Evolutionary conservation across 2,797 vertebrate genomes (phyloP).

Genomic region (Coracias cyanogaster): DNA sequence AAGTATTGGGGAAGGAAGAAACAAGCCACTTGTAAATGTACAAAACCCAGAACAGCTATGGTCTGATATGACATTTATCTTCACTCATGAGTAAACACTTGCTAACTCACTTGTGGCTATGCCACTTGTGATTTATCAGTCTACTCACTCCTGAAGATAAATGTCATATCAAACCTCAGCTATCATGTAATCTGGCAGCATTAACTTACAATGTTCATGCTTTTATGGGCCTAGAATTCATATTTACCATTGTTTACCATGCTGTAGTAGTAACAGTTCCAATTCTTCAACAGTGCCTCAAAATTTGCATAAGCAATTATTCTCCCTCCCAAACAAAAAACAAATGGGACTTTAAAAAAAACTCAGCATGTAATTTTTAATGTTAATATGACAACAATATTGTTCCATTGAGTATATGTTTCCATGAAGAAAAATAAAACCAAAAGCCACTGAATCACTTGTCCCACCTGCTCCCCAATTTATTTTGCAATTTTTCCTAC

Average conservation of each 20-base stretch:
- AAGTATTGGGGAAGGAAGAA: not conserved
- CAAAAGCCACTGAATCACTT: not conserved
- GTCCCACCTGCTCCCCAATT: not conserved
- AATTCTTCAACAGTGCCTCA: not conserved
- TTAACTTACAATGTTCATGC: constrained; percentile 60
- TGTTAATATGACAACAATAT: not conserved
- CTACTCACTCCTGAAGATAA: constrained; percentile 75
- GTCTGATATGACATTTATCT: constrained; percentile 73
- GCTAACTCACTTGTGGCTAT: constrained; percentile 76
- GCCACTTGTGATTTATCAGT: constrained; percentile 77
- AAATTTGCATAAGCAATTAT: not conserved
- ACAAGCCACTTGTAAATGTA: not conserved
- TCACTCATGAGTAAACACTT: constrained; percentile 77
- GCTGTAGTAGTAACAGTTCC: not conserved
- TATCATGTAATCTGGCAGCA: constrained; percentile 73
- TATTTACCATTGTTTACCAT: not conserved
- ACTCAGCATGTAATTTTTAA: not conserved
- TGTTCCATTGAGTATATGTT: not conserved
- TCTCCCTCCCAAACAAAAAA: not conserved
- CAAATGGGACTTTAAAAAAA: not conserved
- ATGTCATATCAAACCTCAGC: constrained; percentile 75
- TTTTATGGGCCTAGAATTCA: constrained; percentile 24
- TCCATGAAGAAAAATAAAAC: not conserved
- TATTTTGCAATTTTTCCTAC: not conserved
- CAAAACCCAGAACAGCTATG: constrained; percentile 32